phyloP scores from a whole-genome alignment of 1,140 invertebrate genomes.

The Arion vulgaris region DNA sequence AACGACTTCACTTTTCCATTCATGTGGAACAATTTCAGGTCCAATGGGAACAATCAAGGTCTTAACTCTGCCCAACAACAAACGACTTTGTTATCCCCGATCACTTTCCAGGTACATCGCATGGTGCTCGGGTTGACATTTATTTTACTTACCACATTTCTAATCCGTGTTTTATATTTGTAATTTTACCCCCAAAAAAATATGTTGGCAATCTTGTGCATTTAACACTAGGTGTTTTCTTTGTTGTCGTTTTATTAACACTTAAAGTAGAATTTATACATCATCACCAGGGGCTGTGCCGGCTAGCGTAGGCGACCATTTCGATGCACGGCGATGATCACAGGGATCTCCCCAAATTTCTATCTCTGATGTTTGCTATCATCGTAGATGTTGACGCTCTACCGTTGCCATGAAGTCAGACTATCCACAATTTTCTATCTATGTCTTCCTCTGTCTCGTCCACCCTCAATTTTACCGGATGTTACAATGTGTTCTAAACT shows the following conservation, averaged over 20 bases:
- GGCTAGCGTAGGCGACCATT: too few species aligned
- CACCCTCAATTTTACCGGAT: too few species aligned
- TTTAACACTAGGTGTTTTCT: slow-evolving; percentile 34
- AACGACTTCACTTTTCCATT: not conserved
- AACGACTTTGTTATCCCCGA: not conserved
- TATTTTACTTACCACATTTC: not conserved
- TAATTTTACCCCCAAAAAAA: not conserved
- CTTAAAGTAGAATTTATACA: not conserved
- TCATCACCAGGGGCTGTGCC: too few species aligned
- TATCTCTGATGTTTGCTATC: too few species aligned
- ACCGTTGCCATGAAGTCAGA: too few species aligned
- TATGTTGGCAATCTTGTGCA: slow-evolving; percentile 39
- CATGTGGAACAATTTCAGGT: not conserved
- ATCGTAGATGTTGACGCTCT: too few species aligned
- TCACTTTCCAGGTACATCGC: slow-evolving; percentile 6
- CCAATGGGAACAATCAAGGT: slow-evolving; percentile 13
- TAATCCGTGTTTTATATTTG: not conserved
- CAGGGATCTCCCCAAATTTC: too few species aligned
- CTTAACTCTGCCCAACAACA: not conserved
- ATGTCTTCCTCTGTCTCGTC: too few species aligned
- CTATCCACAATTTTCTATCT: too few species aligned
- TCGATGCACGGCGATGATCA: too few species aligned
- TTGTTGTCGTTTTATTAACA: not conserved
- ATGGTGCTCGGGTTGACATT: not conserved
- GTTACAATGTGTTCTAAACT: too few species aligned